Evolutionary conservation across 2,888 invertebrate genomes (phyloP).

Genomic region (Chrysodeixis includens): DNA sequence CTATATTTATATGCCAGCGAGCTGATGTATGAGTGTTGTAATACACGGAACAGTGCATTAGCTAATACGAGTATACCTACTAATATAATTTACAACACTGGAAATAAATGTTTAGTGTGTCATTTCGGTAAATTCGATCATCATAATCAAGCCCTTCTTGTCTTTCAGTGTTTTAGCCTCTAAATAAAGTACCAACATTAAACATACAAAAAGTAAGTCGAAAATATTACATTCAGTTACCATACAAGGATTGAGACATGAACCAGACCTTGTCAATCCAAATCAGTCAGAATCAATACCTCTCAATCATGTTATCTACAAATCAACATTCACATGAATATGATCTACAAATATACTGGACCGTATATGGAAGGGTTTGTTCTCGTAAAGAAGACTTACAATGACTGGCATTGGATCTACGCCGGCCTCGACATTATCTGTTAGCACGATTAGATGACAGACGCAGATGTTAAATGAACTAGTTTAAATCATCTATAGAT

Average conservation of each 20-base stretch:
- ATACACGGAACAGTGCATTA: neutral
- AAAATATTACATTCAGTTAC: constrained; percentile 8
- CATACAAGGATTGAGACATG: constrained; percentile 14
- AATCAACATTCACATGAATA: constrained; percentile 27
- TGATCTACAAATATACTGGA: constrained; percentile 39
- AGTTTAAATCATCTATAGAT: constrained; percentile 13
- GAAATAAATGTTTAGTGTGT: neutral
- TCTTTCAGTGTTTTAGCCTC: neutral
- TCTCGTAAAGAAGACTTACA: constrained; percentile 38
- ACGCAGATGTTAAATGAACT: constrained; percentile 32
- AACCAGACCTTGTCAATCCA: constrained; percentile 10
- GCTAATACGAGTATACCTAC: neutral
- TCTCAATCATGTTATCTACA: constrained; percentile 17
- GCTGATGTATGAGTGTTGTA: neutral
- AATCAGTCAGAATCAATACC: neutral
- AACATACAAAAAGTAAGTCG: neutral
- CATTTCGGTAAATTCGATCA: neutral
- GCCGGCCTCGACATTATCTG: constrained; percentile 72
- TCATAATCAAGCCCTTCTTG: neutral
- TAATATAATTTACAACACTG: too few relatives aligned
- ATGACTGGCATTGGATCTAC: constrained; percentile 42
- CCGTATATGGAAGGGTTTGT: constrained; percentile 47
- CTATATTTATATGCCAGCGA: neutral
- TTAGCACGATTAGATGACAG: constrained; percentile 65
- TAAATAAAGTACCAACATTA: neutral